These are phyloP conservation scores for Zaprionus obscuricornis DNA, from an alignment of 2,888 invertebrate genomes.

Conservation along the genomic window DNA sequence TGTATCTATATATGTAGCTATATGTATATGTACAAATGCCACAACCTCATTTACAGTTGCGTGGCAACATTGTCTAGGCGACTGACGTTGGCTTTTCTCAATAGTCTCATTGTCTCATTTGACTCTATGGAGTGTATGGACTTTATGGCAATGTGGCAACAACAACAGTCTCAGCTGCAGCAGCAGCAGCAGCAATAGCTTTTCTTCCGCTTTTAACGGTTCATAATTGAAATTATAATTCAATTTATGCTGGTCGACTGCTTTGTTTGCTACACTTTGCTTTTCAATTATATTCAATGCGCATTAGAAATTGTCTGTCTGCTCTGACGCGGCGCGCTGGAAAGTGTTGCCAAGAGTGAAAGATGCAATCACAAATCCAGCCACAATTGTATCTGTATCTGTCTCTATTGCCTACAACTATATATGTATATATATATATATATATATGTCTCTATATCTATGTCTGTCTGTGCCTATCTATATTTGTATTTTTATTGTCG, in stretches of 20 bases:
- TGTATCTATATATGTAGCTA: constrained; percentile 23
- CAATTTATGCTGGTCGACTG: constrained; percentile 56
- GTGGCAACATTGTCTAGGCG: constrained; percentile 23
- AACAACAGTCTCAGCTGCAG: too few relatives aligned
- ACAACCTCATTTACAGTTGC: constrained; percentile 75
- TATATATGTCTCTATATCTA: constrained; percentile 14
- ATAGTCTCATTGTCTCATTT: constrained; percentile 56
- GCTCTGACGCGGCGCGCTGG: constrained; percentile 16
- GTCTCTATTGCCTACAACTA: not conserved
- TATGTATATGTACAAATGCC: constrained; percentile 19
- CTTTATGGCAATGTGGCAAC: constrained; percentile 34
- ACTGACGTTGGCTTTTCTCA: constrained; percentile 44
- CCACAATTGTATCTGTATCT: constrained; percentile 38
- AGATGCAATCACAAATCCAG: constrained; percentile 58
- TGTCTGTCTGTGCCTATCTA: constrained; percentile 2
- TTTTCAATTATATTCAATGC: constrained; percentile 73
- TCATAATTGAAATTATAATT: constrained; percentile 78
- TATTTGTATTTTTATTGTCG: constrained; percentile 14
- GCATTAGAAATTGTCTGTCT: constrained; percentile 60
- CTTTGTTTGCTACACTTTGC: constrained; percentile 64
- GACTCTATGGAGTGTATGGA: constrained; percentile 4
- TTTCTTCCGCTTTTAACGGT: constrained; percentile 77
- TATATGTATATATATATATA: too few relatives aligned
- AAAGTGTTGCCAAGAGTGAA: constrained; percentile 63
- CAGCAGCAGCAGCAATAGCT: constrained; percentile 32